A percentile compares a stretch with the other conserved stretches of the same genome.
Evolutionary conservation across 37 sponge, comb jelly and placozoan genomes (phyloP).

Genomic region (Theonella swinhoei): DNA sequence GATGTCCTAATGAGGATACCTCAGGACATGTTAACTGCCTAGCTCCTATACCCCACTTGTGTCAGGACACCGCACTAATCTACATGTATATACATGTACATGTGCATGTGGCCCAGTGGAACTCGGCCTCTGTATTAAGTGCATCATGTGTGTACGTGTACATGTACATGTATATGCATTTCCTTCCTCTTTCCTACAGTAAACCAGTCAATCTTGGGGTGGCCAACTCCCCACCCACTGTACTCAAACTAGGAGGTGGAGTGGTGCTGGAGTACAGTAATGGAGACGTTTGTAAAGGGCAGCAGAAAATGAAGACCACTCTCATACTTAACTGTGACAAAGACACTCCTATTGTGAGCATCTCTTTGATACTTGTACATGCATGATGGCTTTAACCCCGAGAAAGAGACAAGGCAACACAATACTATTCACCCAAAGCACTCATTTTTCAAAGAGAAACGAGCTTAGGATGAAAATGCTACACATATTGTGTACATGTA

Average conservation of each 20-base stretch:
- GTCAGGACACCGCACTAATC: too few species aligned
- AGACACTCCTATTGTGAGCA: slow-evolving; percentile 33
- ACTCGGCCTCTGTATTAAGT: not conserved
- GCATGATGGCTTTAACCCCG: too few species aligned
- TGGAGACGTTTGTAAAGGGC: slow-evolving; percentile 25
- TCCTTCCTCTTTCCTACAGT: not conserved
- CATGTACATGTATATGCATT: too few species aligned
- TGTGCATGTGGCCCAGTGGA: not conserved
- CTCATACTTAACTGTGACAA: slow-evolving; percentile 49
- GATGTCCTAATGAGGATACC: too few species aligned
- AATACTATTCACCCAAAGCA: too few species aligned
- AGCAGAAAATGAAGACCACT: slow-evolving; percentile 6
- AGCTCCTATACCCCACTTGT: too few species aligned
- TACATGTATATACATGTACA: not conserved
- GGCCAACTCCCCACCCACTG: slow-evolving; percentile 20
- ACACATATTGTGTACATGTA: too few species aligned
- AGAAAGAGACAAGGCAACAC: too few species aligned
- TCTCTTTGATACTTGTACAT: too few species aligned
- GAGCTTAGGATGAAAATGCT: too few species aligned
- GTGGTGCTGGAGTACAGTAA: slow-evolving; percentile 39
- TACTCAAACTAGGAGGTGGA: slow-evolving; percentile 12
- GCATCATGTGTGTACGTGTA: not conserved
- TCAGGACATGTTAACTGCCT: too few species aligned
- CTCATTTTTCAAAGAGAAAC: too few species aligned
- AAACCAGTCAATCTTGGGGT: slow-evolving; percentile 22